Evolutionary conservation across 2,113 vertebrate genomes (phyloP).

Genomic region (Chelonoidis abingdonii): DNA sequence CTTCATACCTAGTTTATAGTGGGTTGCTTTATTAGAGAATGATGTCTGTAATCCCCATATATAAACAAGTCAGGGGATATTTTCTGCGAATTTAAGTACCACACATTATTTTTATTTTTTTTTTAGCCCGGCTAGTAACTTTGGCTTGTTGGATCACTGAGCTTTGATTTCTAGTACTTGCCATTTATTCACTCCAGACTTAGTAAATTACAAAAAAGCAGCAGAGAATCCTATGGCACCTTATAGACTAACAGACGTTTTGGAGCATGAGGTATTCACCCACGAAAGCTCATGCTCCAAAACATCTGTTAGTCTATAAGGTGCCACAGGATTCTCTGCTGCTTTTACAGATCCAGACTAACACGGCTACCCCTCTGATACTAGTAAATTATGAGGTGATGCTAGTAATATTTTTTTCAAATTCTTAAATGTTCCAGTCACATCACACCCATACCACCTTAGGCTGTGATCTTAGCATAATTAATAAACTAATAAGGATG

Average conservation of each 20-base stretch:
- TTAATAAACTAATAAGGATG: neutral
- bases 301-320: too few species aligned
- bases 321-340: too few species aligned
- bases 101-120: slow-evolving; percentile 19
- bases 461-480: neutral
- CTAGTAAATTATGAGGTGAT: slow-evolving; percentile 23
- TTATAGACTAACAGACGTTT: too few species aligned
- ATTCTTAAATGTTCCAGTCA: slow-evolving; percentile 45
- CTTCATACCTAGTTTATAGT: slow-evolving; percentile 30
- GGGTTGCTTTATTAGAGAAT: slow-evolving; percentile 67
- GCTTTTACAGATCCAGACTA: too few species aligned
- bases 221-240: too few species aligned
- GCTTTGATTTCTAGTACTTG: slow-evolving; percentile 41
- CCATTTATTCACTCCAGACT: slow-evolving; percentile 29
- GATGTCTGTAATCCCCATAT: slow-evolving; percentile 45
- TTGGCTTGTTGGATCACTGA: slow-evolving; percentile 52
- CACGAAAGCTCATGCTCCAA: too few species aligned
- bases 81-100: slow-evolving; percentile 52
- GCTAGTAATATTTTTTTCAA: neutral
- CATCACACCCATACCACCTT: neutral
- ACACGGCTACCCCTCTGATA: too few species aligned
- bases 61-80: slow-evolving; percentile 56
- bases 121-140: slow-evolving; percentile 3
- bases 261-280: too few species aligned
- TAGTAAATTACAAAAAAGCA: neutral